Percentiles rank a stretch among this genome's conserved stretches.
Evolutionary conservation across 2,888 invertebrate species (phyloP).

Genomic region (Hipparchia sbordonii): DNA sequence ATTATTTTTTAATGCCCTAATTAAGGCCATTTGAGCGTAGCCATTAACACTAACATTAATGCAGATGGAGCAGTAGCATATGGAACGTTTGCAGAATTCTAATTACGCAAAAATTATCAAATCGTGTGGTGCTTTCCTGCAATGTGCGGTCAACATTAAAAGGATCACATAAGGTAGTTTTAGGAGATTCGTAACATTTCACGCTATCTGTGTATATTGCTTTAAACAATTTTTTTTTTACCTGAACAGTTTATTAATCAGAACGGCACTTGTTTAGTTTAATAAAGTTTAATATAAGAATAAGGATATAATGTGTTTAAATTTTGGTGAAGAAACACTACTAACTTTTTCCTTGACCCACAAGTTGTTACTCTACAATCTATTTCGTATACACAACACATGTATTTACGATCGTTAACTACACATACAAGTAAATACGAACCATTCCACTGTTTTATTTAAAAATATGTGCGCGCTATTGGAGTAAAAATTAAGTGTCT

Average conservation of each 20-base stretch:
- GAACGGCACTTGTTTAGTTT: no score
- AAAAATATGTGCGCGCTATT: constrained; percentile 1
- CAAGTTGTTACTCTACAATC: neutral
- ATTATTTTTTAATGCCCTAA: no score
- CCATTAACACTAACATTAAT: no score
- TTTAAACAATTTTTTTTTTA: neutral
- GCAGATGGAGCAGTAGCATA: no score
- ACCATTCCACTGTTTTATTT: neutral
- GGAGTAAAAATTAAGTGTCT: neutral
- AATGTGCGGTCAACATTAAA: neutral
- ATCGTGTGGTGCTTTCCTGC: neutral
- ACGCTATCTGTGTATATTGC: neutral
- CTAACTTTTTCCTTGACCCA: neutral
- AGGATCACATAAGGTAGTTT: neutral
- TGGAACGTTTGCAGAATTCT: no score
- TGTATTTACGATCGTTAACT: neutral
- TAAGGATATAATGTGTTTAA: no score
- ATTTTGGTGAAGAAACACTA: neutral
- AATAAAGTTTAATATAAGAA: no score
- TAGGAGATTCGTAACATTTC: neutral
- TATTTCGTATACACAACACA: neutral
- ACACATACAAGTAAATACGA: neutral
- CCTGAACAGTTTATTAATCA: no score
- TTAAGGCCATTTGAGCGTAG: no score
- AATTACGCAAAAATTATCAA: no score